Evolutionary conservation across 2,113 vertebrate species (phyloP), one percentile per base, ranked within the genome.

Genomic region (Cervus canadensis): DNA sequence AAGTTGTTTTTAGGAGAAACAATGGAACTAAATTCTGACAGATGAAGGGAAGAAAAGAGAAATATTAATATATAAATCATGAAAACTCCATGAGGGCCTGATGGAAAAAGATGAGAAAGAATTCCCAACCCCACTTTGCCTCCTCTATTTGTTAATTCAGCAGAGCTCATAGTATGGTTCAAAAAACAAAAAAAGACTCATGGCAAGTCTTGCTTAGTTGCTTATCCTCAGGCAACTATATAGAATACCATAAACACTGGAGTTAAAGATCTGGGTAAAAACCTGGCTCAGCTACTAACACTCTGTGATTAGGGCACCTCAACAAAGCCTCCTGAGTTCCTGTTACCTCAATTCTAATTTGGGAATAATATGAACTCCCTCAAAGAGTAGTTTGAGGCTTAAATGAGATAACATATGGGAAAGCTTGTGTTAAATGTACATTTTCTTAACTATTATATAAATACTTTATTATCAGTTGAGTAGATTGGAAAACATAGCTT

Each of bases 401-500:
- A 93, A 89, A 60, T 87, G n/a, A 91, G 14, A 84, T 17, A 84
- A 43, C 84, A 89, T 64, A 97, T 87, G 57, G 57, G 36, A 95
- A 95, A 96, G 10, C 45, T 36, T 84, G 87, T 81, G 50, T 78
- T 89, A 95, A 60, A 71, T 40, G 50, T 62, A 19, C 5, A 60
- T 89, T 92, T 97, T 81, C 17, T 56, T 54, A 45, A 94, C 89
- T 87, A n/a, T 25, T 62, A 82, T 17, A 83, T 57, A 96, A 91
- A 89, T 88, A 93, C 62, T 87, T 60, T 87, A 82, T 45, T 96
- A 95, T 81, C 87, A 96, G 36, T 83, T 96, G 50, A 95, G 28
- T 45, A 95, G 50, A 93, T 67, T 91, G 40, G 40, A 87, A 81
- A 97, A 97, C 54, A 48, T 78, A 97, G 30, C 11, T 87, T 62